Conservation (phyloP, 2,797 vertebrate genomes). For the Salmo trutta region DNA sequence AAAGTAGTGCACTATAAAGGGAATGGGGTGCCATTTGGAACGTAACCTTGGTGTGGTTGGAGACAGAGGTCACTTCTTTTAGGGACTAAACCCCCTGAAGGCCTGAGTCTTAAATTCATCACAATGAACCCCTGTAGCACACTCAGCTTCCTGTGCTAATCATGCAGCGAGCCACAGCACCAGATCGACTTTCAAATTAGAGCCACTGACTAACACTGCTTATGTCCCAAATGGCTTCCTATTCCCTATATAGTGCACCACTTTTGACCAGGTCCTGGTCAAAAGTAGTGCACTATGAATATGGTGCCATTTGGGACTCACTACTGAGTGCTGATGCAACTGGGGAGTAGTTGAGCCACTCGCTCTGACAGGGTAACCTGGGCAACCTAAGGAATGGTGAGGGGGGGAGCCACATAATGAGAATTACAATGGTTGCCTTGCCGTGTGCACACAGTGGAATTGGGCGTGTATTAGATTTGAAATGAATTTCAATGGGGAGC, state of each 20-base stretch:
- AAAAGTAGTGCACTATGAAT: neutral
- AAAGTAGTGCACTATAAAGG: neutral
- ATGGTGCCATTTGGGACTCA: neutral
- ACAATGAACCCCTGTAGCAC: conserved; percentile 43
- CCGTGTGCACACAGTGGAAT: conserved; percentile 23
- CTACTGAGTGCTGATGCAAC: neutral
- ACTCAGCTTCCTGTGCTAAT: conserved; percentile 47
- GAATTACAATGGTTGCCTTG: conserved; percentile 27
- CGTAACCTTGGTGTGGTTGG: neutral
- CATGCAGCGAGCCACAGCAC: conserved; percentile 29
- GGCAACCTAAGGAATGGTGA: conserved; percentile 34
- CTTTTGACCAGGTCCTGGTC: neutral
- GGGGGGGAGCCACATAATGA: conserved; percentile 25
- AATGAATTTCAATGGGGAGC: conserved; percentile 23
- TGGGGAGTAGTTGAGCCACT: conserved; percentile 8
- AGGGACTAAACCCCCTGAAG: conserved; percentile 18
- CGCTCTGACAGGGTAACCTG: conserved; percentile 30
- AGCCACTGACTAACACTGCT: conserved; percentile 10
- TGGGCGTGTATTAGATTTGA: conserved; percentile 12
- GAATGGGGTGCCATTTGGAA: neutral
- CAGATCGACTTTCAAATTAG: conserved; percentile 49
- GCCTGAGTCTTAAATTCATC: conserved; percentile 30
- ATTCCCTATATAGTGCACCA: neutral
- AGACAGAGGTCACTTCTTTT: neutral
- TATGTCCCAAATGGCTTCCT: neutral